Base-by-base conservation (phyloP, 2,888 invertebrate genomes). In the Rhagonycha lutea region DNA sequence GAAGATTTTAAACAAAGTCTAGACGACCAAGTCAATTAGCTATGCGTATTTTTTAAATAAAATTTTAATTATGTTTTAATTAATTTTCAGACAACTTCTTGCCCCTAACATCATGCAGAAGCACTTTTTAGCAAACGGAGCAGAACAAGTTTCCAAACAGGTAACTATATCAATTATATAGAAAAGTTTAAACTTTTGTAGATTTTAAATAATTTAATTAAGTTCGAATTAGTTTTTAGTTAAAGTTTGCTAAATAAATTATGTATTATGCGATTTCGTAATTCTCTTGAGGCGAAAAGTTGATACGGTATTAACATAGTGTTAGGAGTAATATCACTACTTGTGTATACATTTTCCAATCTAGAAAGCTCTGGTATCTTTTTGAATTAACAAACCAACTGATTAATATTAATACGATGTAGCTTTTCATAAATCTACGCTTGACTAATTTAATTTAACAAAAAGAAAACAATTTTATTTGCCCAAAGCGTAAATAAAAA, bases 41-140 rank as follows among this genome's bases (percentile, higher is more conserved):
- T 7, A 7, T 7, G 47, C 8, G n/a, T 7, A 47, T 8, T 18
- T 18, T 18, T 18, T 5, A 47, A 47, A 47, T n/a, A 7, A 7
- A n/a, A 47, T 47, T 47, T 47, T 65, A 65, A 65, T 65, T 65
- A 26, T 24, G 4, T 77, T 74, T 79, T 78, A 80, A 80, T 83
- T 88, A 88, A 87, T 86, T 92, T 92, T 68, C 92, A 96, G 96
- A 88, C 96, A 96, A 95, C 92, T 97, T 87, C 92, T 97, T 89
- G 96, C 97, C 87, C 97, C 97, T 79, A 97, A 97, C 89, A 91
- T 97, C 86, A 93, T 94, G 88, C 97, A 97, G 90, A 96, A 94
- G 86, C 96, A 96, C 88, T 96, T 94, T 89, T 92, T 97, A 85
- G 91, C 93, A 78, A 94, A 94, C 86, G 96, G 95, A 84, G 96